Evolutionary conservation across 2,797 vertebrate species (phyloP).

Genomic region (Setipinna tenuifilis): DNA sequence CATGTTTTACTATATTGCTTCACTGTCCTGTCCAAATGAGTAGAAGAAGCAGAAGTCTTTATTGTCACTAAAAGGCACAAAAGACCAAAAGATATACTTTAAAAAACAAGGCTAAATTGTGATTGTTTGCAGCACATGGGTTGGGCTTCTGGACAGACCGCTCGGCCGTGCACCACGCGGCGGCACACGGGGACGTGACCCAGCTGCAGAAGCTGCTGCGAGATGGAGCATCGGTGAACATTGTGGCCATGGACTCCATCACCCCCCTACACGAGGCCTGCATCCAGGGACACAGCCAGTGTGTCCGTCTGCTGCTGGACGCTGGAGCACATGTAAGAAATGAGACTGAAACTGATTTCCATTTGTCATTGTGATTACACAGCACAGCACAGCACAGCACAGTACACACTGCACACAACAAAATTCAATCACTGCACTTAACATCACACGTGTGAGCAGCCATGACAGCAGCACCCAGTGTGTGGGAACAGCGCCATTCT

Average conservation of each 20-base stretch:
- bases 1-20: too few species aligned
- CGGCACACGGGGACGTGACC: constrained; percentile 73
- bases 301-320: constrained; percentile 85
- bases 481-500: too few species aligned
- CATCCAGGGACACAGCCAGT: constrained; percentile 80
- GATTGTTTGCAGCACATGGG: neutral
- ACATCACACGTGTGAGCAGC: too few species aligned
- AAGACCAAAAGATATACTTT: too few species aligned
- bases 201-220: constrained; percentile 82
- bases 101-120: neutral
- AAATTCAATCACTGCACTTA: too few species aligned
- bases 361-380: neutral
- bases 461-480: too few species aligned
- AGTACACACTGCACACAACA: too few species aligned
- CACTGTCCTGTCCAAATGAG: too few species aligned
- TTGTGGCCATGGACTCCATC: constrained; percentile 91
- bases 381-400: neutral
- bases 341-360: neutral
- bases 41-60: too few species aligned
- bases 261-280: constrained; percentile 91
- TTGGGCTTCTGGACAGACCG: constrained; percentile 78
- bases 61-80: too few species aligned
- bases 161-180: constrained; percentile 89
- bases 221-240: constrained; percentile 86
- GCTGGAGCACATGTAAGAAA: constrained; percentile 80